A percentile compares a stretch with the other conserved stretches of the same genome.
Conservation (phyloP, 2,888 invertebrate genomes). For the Andricus quercusramuli region DNA sequence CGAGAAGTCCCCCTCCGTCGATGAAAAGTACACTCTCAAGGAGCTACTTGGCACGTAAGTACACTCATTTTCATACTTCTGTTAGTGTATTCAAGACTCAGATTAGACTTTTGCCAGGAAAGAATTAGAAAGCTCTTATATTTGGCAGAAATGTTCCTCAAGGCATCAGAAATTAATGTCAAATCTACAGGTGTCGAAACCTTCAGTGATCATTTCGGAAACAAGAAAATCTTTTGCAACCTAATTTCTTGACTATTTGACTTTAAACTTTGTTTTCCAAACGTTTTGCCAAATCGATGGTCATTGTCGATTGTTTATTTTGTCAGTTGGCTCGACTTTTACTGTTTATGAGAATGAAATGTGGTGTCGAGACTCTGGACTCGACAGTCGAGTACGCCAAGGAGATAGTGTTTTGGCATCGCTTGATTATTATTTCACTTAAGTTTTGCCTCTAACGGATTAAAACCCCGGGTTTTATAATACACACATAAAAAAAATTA, state of each 20-base stretch:
- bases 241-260: background rate
- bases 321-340: no score
- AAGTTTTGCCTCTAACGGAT: background rate
- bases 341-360: background rate
- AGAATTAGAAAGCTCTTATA: background rate
- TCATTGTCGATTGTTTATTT: background rate
- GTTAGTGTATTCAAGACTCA: background rate
- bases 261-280: no score
- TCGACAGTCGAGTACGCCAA: background rate
- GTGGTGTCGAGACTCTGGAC: background rate
- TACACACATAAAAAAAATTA: background rate
- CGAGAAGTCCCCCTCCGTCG: slow-evolving; percentile 90
- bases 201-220: background rate
- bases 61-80: background rate
- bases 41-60: slow-evolving; percentile 94
- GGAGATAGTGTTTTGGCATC: background rate
- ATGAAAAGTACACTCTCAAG: slow-evolving; percentile 94
- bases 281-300: background rate
- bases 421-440: background rate
- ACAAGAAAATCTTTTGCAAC: background rate
- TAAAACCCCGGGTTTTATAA: background rate
- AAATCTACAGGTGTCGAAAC: background rate
- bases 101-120: background rate
- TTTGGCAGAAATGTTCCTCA: background rate
- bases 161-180: background rate